Evolutionary conservation across 2,797 vertebrate genomes (phyloP).

Genomic region (Hylomyscus alleni): DNA sequence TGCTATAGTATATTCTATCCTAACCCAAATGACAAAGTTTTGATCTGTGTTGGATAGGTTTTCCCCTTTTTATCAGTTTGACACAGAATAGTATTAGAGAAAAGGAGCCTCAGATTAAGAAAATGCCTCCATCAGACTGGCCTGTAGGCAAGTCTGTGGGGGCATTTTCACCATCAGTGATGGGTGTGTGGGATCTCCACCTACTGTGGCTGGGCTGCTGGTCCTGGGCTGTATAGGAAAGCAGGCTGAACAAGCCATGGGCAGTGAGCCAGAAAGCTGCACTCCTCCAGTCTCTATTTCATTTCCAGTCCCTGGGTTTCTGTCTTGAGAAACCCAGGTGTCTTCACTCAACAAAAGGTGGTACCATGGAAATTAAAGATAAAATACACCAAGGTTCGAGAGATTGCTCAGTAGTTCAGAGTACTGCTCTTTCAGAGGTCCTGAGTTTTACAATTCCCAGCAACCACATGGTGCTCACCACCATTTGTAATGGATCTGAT

Average conservation of each 20-base stretch:
- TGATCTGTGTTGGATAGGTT: neutral
- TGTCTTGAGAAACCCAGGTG: neutral
- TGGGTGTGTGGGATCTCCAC: too few relatives aligned
- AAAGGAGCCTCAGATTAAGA: neutral
- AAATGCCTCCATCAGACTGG: neutral
- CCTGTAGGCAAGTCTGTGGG: neutral
- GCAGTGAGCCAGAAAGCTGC: neutral
- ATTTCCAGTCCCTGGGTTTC: neutral
- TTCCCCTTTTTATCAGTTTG: neutral
- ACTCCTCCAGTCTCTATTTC: neutral
- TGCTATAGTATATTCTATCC: conserved; percentile 15
- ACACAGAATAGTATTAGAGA: neutral
- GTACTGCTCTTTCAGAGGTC: neutral
- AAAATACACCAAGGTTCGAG: neutral
- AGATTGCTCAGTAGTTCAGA: neutral
- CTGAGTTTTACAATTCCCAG: too few relatives aligned
- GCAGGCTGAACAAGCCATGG: neutral
- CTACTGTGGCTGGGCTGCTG: neutral
- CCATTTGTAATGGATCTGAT: neutral
- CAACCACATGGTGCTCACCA: too few relatives aligned
- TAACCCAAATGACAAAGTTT: conserved; percentile 56
- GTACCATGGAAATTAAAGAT: neutral
- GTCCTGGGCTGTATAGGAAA: neutral
- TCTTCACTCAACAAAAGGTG: neutral
- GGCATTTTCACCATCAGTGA: neutral